Conservation (phyloP, 2,113 vertebrate genomes). For the Colius striatus region DNA sequence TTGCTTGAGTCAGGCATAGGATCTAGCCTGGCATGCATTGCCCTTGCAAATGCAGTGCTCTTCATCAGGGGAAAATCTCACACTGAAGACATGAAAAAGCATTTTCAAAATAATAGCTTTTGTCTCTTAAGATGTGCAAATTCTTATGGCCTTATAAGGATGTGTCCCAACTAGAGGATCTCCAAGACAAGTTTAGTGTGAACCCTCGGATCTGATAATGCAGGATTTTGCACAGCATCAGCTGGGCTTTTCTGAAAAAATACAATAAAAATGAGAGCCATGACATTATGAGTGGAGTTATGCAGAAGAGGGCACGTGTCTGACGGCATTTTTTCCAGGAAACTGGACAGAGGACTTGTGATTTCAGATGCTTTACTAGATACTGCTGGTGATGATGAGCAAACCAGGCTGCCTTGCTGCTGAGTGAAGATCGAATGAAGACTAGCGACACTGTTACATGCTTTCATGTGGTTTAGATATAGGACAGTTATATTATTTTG, state of each 20-base stretch:
- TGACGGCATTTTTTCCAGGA: slow-evolving; percentile 39
- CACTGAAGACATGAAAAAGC: neutral
- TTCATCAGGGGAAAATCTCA: neutral
- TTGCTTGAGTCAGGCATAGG: neutral
- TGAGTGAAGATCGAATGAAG: neutral
- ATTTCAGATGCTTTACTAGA: neutral
- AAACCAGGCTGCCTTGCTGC: neutral
- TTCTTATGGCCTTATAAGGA: neutral
- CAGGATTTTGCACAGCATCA: neutral
- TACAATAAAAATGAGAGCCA: neutral
- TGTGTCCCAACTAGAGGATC: neutral
- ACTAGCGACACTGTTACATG: neutral
- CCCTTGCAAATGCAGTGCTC: neutral
- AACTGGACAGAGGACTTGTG: neutral
- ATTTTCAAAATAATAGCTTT: neutral
- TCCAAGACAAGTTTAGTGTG: neutral
- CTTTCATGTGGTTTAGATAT: neutral
- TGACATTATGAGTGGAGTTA: slow-evolving; percentile 4
- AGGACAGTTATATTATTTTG: neutral
- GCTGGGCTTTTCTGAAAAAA: neutral
- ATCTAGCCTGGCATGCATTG: neutral
- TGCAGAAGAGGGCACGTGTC: neutral
- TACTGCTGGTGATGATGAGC: slow-evolving; percentile 4
- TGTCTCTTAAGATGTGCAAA: neutral
- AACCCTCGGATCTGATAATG: neutral